Evolutionary conservation across 1,140 invertebrate genomes (phyloP).

Genomic region (Grapholita molesta): DNA sequence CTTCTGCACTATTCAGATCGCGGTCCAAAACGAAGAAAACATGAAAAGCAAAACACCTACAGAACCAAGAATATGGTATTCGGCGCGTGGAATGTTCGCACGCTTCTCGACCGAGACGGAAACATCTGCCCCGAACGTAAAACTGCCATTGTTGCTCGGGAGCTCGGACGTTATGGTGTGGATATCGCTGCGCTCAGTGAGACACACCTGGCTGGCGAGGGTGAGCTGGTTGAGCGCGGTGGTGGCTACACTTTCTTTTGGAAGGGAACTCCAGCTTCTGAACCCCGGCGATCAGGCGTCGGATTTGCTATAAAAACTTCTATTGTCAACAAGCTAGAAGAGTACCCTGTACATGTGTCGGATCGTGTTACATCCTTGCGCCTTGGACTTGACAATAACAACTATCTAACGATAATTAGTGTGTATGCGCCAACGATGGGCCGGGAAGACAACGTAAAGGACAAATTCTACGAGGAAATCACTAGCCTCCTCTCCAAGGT

Average conservation of each 20-base stretch:
- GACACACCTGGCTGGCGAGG: no score
- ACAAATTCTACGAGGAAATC: slow-evolving; percentile 16
- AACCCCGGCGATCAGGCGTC: slow-evolving; percentile 7
- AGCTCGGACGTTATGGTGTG: no score
- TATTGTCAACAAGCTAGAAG: not conserved
- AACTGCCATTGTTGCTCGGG: slow-evolving; percentile 31
- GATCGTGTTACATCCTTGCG: no score
- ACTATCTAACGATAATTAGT: slow-evolving; percentile 19
- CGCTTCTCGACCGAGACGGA: slow-evolving; percentile 25
- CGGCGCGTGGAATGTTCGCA: slow-evolving; percentile 34
- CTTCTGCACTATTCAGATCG: slow-evolving; percentile 21
- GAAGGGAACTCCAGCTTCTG: slow-evolving; percentile 21
- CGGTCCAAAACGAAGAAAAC: slow-evolving; percentile 22
- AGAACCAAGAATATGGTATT: no score
- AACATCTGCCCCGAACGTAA: slow-evolving; percentile 30
- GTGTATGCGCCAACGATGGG: slow-evolving; percentile 17
- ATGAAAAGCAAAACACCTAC: not conserved
- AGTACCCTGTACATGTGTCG: slow-evolving; percentile 13
- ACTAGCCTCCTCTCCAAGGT: no score
- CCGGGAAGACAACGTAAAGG: slow-evolving; percentile 15
- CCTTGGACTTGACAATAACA: no score
- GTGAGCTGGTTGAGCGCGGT: no score
- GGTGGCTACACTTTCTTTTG: slow-evolving; percentile 32
- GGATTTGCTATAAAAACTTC: slow-evolving; percentile 14
- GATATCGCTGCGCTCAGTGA: no score